phyloP scores from a whole-genome alignment of 2,888 invertebrate species.

The Tenthredo amoena region DNA sequence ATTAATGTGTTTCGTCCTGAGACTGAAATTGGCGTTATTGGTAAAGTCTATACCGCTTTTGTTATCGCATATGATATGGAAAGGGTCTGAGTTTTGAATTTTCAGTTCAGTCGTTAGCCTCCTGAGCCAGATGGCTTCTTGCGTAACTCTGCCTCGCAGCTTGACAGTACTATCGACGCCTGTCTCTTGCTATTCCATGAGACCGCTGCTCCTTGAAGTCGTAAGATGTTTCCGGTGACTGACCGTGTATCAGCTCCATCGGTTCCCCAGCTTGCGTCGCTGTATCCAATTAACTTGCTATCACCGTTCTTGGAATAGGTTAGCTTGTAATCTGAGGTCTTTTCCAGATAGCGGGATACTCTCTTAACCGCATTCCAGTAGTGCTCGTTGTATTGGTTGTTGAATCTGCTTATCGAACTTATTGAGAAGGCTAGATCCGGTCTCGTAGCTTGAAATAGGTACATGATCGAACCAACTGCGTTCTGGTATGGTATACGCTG shows the following conservation, averaged over 20 bases:
- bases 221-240: conserved; percentile 15
- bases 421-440: neutral
- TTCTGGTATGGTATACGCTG: conserved; percentile 12
- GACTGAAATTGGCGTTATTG: neutral
- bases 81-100: neutral
- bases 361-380: neutral
- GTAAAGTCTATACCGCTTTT: neutral
- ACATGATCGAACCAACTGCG: neutral
- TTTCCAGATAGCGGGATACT: neutral
- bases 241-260: conserved; percentile 50
- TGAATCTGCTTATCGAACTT: neutral
- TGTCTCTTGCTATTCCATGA: conserved; percentile 40
- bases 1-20: no score
- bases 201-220: conserved; percentile 32
- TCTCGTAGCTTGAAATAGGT: neutral
- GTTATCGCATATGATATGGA: conserved; percentile 2
- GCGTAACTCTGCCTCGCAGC: neutral
- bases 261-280: conserved; percentile 52
- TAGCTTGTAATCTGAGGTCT: neutral
- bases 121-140: conserved; percentile 31
- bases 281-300: neutral
- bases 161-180: conserved; percentile 33
- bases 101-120: neutral
- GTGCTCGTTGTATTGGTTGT: neutral
- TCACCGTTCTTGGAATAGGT: neutral